Conservation (phyloP, 1,140 invertebrate genomes). For the Penaeus chinensis region DNA sequence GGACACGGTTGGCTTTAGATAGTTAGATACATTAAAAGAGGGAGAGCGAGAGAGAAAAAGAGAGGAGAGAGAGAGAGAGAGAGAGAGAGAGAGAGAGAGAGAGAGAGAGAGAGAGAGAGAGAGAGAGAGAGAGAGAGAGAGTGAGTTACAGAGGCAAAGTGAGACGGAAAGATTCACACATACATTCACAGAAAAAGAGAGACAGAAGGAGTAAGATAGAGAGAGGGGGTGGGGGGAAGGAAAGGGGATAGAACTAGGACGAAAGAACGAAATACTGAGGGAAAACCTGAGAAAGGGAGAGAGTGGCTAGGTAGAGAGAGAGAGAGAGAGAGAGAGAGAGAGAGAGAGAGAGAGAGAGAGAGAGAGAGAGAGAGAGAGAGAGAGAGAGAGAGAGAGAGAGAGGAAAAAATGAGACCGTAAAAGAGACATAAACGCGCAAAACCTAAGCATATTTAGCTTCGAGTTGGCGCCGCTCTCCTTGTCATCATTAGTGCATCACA, state of each 20-base stretch:
- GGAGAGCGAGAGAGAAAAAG: background rate
- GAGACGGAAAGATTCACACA: background rate
- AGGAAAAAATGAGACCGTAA: no score
- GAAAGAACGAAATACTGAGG: background rate
- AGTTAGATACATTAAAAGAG: background rate
- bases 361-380: background rate
- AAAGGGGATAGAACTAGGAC: no score
- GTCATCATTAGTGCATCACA: no score
- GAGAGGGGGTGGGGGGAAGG: background rate
- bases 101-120: background rate
- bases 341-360: background rate
- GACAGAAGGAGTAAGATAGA: background rate
- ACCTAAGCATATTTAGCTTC: no score
- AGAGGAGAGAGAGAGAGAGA: background rate
- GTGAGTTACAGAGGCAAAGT: background rate
- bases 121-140: background rate
- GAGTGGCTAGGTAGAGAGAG: no score
- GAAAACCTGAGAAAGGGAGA: background rate
- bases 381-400: background rate
- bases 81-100: background rate
- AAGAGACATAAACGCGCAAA: no score
- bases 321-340: no score
- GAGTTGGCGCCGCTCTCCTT: no score
- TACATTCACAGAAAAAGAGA: background rate
- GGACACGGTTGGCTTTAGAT: no score